These are phyloP conservation scores for Ridgeia piscesae DNA, from an alignment of 1,140 invertebrate genomes.

Conservation along the genomic window DNA sequence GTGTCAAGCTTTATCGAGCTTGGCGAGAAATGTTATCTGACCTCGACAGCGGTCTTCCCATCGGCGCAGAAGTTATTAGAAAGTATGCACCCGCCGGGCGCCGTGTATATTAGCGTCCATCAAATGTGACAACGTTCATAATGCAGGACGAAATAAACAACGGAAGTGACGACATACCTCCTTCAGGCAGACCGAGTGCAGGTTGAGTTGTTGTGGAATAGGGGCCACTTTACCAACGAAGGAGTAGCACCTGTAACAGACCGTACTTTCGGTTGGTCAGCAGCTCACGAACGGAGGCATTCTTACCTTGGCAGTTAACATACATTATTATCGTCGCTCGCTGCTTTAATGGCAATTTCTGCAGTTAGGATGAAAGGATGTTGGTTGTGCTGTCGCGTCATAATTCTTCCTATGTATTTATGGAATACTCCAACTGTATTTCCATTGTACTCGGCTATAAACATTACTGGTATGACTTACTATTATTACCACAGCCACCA, in stretches of 20 bases:
- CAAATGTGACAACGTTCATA: not conserved
- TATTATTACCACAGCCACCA: not conserved
- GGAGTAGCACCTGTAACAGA: slow-evolving; percentile 11
- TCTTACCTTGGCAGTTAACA: not conserved
- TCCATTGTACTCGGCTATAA: not conserved
- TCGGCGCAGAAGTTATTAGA: not conserved
- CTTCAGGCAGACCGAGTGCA: slow-evolving; percentile 6
- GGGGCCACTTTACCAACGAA: not conserved
- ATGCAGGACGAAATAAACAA: not conserved
- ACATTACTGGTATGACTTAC: not conserved
- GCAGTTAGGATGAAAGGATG: not conserved
- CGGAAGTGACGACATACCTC: not conserved
- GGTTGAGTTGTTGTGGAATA: slow-evolving; percentile 10
- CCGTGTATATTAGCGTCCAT: not conserved
- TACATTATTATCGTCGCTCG: not conserved
- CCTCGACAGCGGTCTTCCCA: not conserved
- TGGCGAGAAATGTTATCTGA: slow-evolving; percentile 3
- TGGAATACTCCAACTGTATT: not conserved
- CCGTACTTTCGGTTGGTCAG: not conserved
- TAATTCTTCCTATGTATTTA: not conserved
- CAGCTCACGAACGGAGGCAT: not conserved
- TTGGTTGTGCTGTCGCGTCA: not conserved
- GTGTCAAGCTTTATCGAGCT: not conserved
- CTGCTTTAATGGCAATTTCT: not conserved
- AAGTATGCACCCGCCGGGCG: not conserved